Conservation (phyloP, 1,140 invertebrate genomes). For the Platyscapa corneri region DNA sequence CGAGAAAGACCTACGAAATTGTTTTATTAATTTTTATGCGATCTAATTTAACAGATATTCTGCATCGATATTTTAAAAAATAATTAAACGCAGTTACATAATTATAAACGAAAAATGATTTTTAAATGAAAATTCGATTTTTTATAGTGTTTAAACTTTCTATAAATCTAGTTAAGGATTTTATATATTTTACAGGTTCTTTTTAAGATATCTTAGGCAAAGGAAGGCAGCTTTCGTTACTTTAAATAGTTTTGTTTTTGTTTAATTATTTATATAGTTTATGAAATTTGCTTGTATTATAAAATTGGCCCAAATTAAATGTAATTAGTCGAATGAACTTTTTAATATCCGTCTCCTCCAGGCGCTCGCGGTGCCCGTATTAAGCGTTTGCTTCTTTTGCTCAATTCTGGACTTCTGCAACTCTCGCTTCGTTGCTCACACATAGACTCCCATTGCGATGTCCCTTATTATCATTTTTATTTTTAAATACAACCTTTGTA, state of each 20-base stretch:
- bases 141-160: conserved; percentile 19
- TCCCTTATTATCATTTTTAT: too few species aligned
- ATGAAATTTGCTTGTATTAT: conserved; percentile 17
- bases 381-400: too few species aligned
- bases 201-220: neutral
- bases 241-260: conserved; percentile 16
- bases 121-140: conserved; percentile 25
- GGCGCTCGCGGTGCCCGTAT: neutral
- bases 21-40: conserved; percentile 13
- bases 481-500: neutral
- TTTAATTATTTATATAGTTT: conserved; percentile 35
- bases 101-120: conserved; percentile 27
- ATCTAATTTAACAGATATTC: neutral
- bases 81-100: neutral
- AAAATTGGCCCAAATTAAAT: conserved; percentile 10
- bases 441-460: neutral
- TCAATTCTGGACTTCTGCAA: neutral
- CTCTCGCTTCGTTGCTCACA: neutral
- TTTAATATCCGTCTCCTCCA: neutral
- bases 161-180: neutral
- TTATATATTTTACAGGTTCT: conserved; percentile 18
- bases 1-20: neutral
- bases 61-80: conserved; percentile 1
- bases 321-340: neutral
- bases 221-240: conserved; percentile 21